Conservation (phyloP, 2,113 vertebrate species). For the Aplodontia rufa region DNA sequence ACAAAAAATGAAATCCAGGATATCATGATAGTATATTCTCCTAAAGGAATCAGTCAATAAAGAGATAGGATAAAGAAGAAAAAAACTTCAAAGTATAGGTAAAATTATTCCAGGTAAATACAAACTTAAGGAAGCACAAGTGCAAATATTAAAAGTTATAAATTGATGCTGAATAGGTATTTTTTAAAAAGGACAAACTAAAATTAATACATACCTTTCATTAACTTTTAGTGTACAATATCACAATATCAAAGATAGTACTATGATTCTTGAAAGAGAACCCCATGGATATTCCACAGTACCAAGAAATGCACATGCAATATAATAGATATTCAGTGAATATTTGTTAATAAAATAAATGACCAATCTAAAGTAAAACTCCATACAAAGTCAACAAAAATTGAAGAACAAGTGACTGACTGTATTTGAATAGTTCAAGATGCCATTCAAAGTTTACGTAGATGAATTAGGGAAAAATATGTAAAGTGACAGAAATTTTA, state of each 20-base stretch:
- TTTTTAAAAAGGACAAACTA: neutral
- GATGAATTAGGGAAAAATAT: neutral
- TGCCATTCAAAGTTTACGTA: neutral
- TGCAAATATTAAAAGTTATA: neutral
- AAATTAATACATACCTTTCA: neutral
- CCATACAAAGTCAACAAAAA: neutral
- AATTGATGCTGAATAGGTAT: neutral
- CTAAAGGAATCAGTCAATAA: neutral
- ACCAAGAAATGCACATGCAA: neutral
- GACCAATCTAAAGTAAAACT: neutral
- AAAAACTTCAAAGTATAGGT: neutral
- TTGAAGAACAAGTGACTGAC: neutral
- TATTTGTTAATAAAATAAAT: neutral
- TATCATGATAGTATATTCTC: neutral
- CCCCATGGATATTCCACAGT: neutral
- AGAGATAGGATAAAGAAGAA: neutral
- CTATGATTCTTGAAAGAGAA: neutral
- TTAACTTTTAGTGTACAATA: neutral
- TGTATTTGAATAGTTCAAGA: neutral
- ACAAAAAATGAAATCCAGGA: neutral
- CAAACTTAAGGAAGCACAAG: neutral
- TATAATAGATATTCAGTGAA: neutral
- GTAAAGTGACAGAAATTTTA: neutral
- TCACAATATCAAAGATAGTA: neutral
- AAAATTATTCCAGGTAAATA: neutral